Conservation (phyloP, 2,888 invertebrate species). For the Macaria notata region DNA sequence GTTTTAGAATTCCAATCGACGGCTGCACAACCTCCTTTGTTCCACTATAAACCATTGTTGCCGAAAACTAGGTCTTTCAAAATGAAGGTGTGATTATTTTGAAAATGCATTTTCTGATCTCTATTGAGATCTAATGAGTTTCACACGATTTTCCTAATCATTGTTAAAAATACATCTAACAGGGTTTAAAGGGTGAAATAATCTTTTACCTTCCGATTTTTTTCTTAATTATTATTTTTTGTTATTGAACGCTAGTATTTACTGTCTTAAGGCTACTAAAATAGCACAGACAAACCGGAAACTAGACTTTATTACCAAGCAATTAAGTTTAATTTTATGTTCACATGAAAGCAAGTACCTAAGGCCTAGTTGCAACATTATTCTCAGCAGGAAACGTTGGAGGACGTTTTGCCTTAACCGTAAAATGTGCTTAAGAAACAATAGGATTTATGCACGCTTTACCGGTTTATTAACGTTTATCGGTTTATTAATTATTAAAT, state of each 20-base stretch:
- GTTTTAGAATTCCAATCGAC: constrained; percentile 15
- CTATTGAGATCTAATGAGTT: constrained; percentile 14
- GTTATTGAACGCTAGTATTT: background rate
- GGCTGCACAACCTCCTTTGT: constrained; percentile 13
- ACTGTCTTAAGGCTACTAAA: background rate
- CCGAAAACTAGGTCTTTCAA: constrained; percentile 9
- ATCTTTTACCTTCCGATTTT: no score
- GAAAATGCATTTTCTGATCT: constrained; percentile 17
- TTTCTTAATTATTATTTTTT: no score
- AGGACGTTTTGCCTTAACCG: constrained; percentile 31
- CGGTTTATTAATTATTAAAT: constrained; percentile 23
- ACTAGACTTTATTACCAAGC: constrained; percentile 19
- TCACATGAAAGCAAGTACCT: constrained; percentile 20
- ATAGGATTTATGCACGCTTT: constrained; percentile 35
- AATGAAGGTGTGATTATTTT: constrained; percentile 12
- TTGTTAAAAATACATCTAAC: no score
- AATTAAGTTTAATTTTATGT: constrained; percentile 20
- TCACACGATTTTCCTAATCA: background rate
- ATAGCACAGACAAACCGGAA: constrained; percentile 11
- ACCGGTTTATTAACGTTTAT: constrained; percentile 19
- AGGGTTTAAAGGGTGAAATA: no score
- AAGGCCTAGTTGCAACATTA: constrained; percentile 3
- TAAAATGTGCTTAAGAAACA: constrained; percentile 45
- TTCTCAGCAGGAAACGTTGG: constrained; percentile 21
- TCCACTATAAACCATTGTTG: constrained; percentile 15